A percentile compares a stretch with the other conserved stretches of the same genome.
These are phyloP conservation scores for Hippoglossus hippoglossus DNA, from an alignment of 2,797 vertebrate species.

Conservation along the genomic window DNA sequence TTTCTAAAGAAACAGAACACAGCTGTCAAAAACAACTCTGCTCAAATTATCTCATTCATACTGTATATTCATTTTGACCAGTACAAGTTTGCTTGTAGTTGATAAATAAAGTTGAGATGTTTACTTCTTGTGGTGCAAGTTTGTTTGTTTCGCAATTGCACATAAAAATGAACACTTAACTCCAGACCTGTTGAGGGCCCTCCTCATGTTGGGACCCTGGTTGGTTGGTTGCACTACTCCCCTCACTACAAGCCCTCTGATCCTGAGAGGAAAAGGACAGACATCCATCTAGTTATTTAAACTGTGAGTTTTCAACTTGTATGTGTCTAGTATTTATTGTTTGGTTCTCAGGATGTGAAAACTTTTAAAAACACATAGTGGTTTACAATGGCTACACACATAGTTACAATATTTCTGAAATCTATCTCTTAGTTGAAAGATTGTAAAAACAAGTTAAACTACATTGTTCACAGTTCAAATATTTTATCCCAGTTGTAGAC, in stretches of 20 bases:
- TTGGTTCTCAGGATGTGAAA: no score
- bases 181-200: no score
- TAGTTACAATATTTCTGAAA: neutral
- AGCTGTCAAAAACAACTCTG: conserved; percentile 2
- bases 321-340: no score
- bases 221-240: no score
- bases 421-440: neutral
- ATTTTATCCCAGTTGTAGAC: neutral
- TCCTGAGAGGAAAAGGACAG: no score
- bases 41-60: neutral
- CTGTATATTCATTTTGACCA: neutral
- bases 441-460: neutral
- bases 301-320: no score
- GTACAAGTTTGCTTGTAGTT: neutral
- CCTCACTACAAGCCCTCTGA: no score
- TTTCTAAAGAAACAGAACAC: neutral
- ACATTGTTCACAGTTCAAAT: conserved; percentile 2
- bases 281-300: no score
- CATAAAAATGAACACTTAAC: neutral
- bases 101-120: no score
- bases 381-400: no score
- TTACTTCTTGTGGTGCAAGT: neutral
- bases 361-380: no score
- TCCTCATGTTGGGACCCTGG: no score
- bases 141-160: neutral